Evolutionary conservation across 2,888 invertebrate genomes (phyloP).

Genomic region (Mythimna vitellina): DNA sequence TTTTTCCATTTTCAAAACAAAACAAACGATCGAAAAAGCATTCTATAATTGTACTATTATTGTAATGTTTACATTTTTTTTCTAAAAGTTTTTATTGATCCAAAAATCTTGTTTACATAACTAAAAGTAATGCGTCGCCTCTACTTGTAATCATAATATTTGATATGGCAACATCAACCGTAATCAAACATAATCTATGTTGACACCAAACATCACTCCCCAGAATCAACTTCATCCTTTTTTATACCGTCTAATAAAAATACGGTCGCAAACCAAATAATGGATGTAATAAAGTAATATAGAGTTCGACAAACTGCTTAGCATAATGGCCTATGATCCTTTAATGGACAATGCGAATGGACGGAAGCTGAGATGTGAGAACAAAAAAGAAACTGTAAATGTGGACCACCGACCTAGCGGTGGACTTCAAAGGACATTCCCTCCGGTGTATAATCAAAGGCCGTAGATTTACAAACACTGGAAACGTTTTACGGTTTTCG

Average conservation of each 20-base stretch:
- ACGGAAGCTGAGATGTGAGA: conserved; percentile 82
- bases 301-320: conserved; percentile 74
- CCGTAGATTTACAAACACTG: conserved; percentile 61
- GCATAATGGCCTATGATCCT: conserved; percentile 78
- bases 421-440: conserved; percentile 82
- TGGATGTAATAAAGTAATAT: conserved; percentile 68
- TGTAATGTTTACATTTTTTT: conserved; percentile 25
- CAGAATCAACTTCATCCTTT: conserved; percentile 57
- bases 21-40: conserved; percentile 27
- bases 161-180: conserved; percentile 50
- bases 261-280: conserved; percentile 65
- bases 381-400: conserved; percentile 80
- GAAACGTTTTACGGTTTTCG: conserved; percentile 65
- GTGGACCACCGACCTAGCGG: conserved; percentile 86
- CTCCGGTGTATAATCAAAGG: conserved; percentile 74
- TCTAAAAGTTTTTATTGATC: conserved; percentile 4
- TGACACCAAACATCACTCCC: conserved; percentile 62
- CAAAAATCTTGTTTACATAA: conserved; percentile 33
- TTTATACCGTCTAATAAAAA: conserved; percentile 63
- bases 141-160: conserved; percentile 46
- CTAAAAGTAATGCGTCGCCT: conserved; percentile 32
- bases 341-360: conserved; percentile 81
- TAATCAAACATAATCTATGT: conserved; percentile 50
- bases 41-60: conserved; percentile 4
- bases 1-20: conserved; percentile 36